These are phyloP conservation scores for Neoaliturus tenellus DNA, from an alignment of 2,888 invertebrate species.

Conservation along the genomic window DNA sequence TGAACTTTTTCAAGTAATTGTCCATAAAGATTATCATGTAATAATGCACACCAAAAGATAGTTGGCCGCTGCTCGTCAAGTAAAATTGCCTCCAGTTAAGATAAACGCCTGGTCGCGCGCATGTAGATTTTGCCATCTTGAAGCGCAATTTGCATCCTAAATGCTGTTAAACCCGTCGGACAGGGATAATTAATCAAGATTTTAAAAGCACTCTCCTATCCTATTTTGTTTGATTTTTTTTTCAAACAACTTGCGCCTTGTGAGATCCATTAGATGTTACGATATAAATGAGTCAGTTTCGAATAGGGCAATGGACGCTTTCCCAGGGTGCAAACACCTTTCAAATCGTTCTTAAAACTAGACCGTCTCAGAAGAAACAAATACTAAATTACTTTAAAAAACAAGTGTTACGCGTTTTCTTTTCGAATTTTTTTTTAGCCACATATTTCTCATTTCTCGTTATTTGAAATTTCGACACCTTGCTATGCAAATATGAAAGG, in stretches of 20 bases:
- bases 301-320: too few relatives aligned
- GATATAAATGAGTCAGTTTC: background rate
- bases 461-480: too few relatives aligned
- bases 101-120: background rate
- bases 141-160: background rate
- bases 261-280: background rate
- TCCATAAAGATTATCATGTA: background rate
- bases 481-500: too few relatives aligned
- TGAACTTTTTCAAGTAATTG: too few relatives aligned
- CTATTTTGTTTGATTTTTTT: background rate
- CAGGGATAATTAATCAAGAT: background rate
- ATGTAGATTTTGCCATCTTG: background rate
- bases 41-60: background rate
- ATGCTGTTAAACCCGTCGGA: background rate
- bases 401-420: too few relatives aligned
- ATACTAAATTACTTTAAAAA: too few relatives aligned
- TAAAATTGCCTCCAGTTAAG: background rate
- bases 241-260: background rate
- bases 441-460: too few relatives aligned
- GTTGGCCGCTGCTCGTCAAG: background rate
- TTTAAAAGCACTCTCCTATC: background rate
- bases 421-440: too few relatives aligned
- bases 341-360: too few relatives aligned
- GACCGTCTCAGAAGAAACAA: too few relatives aligned
- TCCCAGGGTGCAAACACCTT: too few relatives aligned